Conservation (phyloP, 2,113 vertebrate species). For the Mirza zaza region DNA sequence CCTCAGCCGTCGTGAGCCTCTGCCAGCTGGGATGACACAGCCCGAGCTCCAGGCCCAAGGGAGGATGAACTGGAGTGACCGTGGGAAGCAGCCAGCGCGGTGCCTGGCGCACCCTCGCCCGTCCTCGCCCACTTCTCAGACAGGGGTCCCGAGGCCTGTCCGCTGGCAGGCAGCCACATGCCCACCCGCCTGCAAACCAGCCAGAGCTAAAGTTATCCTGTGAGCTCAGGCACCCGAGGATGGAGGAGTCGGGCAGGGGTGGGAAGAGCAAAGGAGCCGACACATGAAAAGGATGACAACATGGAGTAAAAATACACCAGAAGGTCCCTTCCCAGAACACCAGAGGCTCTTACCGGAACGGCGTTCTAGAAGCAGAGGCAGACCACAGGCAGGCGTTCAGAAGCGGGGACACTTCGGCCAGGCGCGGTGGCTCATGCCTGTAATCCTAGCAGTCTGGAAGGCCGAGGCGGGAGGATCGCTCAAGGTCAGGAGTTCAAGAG, state of each 20-base stretch:
- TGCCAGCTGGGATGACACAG: neutral
- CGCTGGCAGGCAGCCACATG: neutral
- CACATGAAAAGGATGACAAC: neutral
- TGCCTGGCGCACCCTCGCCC: accelerated
- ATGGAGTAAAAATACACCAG: neutral
- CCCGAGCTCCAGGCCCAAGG: neutral
- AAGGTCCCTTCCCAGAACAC: neutral
- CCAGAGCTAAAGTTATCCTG: neutral
- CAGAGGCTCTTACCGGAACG: neutral
- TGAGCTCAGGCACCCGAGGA: neutral
- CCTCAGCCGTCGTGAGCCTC: neutral
- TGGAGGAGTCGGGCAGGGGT: neutral
- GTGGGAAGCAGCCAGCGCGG: neutral
- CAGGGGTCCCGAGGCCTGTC: neutral
- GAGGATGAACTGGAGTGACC: neutral
- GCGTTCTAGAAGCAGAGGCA: neutral
- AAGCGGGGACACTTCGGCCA: neutral
- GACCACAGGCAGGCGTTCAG: neutral
- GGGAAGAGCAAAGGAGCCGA: neutral
- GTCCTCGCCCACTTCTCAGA: neutral
- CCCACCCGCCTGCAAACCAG: neutral
- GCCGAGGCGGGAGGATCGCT: no score
- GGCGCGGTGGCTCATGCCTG: no score
- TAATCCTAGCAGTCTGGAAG: no score
- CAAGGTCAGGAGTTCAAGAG: no score